These are phyloP conservation scores for Chrysemys picta DNA, from an alignment of 2,113 vertebrate species.

Conservation along the genomic window DNA sequence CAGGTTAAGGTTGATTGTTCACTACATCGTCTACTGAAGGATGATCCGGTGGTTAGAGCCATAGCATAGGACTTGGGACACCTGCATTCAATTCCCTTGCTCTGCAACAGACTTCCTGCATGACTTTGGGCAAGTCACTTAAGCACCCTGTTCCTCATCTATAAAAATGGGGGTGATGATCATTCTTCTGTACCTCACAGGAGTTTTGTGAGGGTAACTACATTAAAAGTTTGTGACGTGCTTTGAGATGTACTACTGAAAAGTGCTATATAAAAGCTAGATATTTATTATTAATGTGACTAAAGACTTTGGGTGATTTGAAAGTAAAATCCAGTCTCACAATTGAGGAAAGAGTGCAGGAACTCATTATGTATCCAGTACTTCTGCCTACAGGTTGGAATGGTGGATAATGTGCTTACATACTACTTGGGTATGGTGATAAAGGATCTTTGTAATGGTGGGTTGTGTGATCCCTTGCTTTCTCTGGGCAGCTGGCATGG, in stretches of 20 bases:
- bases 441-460: neutral
- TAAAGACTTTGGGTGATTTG: neutral
- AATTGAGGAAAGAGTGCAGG: conserved; percentile 56
- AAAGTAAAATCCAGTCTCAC: neutral
- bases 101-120: neutral
- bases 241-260: neutral
- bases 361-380: neutral
- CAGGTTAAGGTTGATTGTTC: neutral
- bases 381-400: neutral
- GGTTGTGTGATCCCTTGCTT: neutral
- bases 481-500: neutral
- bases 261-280: neutral
- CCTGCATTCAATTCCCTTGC: neutral
- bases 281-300: neutral
- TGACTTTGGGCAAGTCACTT: neutral
- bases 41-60: neutral
- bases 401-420: neutral
- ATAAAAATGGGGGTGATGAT: neutral
- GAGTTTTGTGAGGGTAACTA: neutral
- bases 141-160: neutral
- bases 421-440: neutral
- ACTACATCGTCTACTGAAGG: neutral
- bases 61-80: neutral
- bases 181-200: neutral
- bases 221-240: neutral